Evolutionary conservation across 2,113 vertebrate genomes (phyloP).

Genomic region (Piprites chloris): DNA sequence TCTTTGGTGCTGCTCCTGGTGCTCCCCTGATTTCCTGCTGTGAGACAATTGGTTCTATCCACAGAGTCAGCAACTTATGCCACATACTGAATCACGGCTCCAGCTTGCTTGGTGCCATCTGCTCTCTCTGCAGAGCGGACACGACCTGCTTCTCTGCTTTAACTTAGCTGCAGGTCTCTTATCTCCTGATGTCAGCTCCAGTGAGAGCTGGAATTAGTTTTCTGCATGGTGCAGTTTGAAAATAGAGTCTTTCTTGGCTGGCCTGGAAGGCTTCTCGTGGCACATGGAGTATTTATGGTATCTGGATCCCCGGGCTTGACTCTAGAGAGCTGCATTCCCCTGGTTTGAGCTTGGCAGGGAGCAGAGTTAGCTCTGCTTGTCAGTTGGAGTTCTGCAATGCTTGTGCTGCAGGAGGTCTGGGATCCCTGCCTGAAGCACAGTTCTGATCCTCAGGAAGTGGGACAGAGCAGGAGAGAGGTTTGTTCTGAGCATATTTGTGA

Average conservation of each 20-base stretch:
- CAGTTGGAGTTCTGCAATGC: background rate
- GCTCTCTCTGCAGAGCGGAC: background rate
- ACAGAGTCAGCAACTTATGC: background rate
- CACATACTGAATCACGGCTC: accelerated
- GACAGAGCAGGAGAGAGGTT: background rate
- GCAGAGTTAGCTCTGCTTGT: background rate
- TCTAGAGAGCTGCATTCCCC: background rate
- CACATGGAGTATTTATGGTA: background rate
- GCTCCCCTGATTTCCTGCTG: background rate
- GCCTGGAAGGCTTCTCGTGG: background rate
- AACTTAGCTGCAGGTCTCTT: background rate
- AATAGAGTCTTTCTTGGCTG: background rate
- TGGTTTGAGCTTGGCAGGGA: background rate
- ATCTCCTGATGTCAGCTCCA: background rate
- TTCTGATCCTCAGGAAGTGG: background rate
- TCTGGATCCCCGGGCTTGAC: background rate
- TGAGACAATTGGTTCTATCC: background rate
- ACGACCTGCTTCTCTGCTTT: background rate
- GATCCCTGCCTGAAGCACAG: background rate
- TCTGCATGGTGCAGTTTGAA: background rate
- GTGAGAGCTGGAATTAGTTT: background rate
- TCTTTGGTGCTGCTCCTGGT: background rate
- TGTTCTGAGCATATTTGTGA: background rate
- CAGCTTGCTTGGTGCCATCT: background rate
- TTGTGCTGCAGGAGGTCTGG: background rate